Base-by-base conservation (phyloP, 1,140 invertebrate species). In the Nylanderia fulva region DNA sequence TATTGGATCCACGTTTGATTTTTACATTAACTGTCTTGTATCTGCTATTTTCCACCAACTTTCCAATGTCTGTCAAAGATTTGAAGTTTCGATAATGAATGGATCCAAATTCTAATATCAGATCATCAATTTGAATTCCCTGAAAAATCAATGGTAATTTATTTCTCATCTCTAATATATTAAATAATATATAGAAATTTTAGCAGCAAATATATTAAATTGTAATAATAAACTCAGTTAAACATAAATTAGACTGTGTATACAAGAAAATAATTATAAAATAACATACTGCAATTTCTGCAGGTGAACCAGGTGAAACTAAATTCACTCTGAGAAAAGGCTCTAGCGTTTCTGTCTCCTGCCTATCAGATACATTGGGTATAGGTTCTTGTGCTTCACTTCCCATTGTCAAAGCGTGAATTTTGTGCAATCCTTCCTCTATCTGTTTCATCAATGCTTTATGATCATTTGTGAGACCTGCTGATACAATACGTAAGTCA, bases 381-480 rank as follows among this genome's bases (percentile, higher is more conserved):
- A 72, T 21, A n/a, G 9, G 9, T 27, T 87, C 11, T 54, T 75
- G 84, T 13, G 87, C 71, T 0, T 66, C 52, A 33, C 56, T 48
- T 52, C 74, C 24, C 58, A 66, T 61, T 29, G 74, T 63, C 36
- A 91, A 29, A 27, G 91, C 84, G 80, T 96, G 96, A 61, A 97
- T 94, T 54, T 95, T 93, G 85, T 96, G 95, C 7, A 99, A 93
- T 27, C 96, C 97, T 82, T 96, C 94, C 92, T 99, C 98, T 86
- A 99, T 99, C 92, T 97, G 95, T 86, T 96, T 96, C 97, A 98
- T 98, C n/a, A 99, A 71, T 9, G 93, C 95, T 93, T 98, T 98
- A 91, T 98, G 96, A 94, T 99, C 98, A 95, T 99, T 99, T 95
- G 98, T 97, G n/a, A 99, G 94, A 94, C 97, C 97, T 98, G 90